Evolutionary conservation across 1,140 invertebrate genomes (phyloP), one percentile per base, ranked within the genome.

Genomic region (Harpegnathos saltator): DNA sequence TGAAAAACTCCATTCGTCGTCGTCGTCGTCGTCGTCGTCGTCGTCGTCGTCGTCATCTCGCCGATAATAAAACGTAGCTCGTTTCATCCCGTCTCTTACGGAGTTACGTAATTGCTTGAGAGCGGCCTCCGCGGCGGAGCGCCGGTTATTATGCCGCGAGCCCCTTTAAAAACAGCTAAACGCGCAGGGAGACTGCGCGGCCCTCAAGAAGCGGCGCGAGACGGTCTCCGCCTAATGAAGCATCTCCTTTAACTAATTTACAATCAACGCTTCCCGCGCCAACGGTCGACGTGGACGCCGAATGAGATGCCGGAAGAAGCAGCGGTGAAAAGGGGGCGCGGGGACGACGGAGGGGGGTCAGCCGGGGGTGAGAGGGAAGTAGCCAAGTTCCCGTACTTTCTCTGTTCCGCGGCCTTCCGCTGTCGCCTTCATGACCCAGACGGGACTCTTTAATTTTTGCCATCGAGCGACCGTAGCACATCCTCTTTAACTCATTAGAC

Each of bases 231-330:
- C 84, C 88, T 92, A 94, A 93, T 92, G 90, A 92, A 91, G 91
- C 91, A 94, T 94, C 92, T 92, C 92, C 93, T 94, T 94, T 94
- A 94, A 94, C 92, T 93, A 94, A 94, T 93, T 93, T 93, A 90
- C 92, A 94, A 94, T 94, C 93, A 93, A 90, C 92, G 81, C 62
- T 91, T 89, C 86, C 78, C 90, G 86, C 87, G 81, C 78, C 38
- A 54, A 26, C 61, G 65, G 29, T 63, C 82, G 74, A 58, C 52
- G 84, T 85, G 74, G 85, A 58, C 65, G 75, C 48, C 75, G 48
- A 82, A 61, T 17, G 61, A 82, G 59, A 71, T 29, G 50, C 22
- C 65, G 86, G 89, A 86, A 44, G 38, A 44, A 44, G 38, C 3
- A 85, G 90, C 89, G 86, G 83, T 5, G 29, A 84, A 85, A 85